Evolutionary conservation across 23 tunicate genomes (phyloP).

Genomic region (Oikopleura dioica): DNA sequence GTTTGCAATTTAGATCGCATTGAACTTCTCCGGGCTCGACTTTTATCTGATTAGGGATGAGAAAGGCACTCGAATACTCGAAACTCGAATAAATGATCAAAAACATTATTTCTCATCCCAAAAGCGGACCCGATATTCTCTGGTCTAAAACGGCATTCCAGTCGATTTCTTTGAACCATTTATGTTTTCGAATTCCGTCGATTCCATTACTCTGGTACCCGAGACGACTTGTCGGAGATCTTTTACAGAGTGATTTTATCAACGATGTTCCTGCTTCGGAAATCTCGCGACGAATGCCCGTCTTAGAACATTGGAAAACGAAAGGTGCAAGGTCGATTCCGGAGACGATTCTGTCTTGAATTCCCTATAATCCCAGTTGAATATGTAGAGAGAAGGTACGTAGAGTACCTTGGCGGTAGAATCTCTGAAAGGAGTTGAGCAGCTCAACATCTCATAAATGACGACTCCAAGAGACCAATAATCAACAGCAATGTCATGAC

Average conservation of each 20-base stretch:
- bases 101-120: no score
- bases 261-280: background rate
- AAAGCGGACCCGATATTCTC: background rate
- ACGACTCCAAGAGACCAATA: conserved; percentile 8
- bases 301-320: background rate
- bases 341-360: background rate
- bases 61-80: background rate
- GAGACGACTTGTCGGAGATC: conserved; percentile 2
- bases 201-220: conserved; percentile 3
- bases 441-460: conserved; percentile 1
- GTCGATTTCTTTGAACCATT: background rate
- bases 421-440: conserved; percentile 4
- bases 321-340: background rate
- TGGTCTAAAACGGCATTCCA: background rate
- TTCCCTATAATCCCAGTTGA: conserved; percentile 2
- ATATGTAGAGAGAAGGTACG: no score
- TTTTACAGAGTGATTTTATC: background rate
- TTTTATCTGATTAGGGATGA: background rate
- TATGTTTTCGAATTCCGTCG: background rate
- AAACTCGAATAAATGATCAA: no score
- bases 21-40: conserved; percentile 5
- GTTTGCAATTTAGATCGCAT: background rate
- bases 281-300: background rate
- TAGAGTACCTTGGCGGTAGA: conserved; percentile 1
- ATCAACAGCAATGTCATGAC: background rate